A percentile compares a stretch with the other conserved stretches of the same genome.
phyloP scores from a whole-genome alignment of 1,140 invertebrate genomes.

The Caerostris darwini region DNA sequence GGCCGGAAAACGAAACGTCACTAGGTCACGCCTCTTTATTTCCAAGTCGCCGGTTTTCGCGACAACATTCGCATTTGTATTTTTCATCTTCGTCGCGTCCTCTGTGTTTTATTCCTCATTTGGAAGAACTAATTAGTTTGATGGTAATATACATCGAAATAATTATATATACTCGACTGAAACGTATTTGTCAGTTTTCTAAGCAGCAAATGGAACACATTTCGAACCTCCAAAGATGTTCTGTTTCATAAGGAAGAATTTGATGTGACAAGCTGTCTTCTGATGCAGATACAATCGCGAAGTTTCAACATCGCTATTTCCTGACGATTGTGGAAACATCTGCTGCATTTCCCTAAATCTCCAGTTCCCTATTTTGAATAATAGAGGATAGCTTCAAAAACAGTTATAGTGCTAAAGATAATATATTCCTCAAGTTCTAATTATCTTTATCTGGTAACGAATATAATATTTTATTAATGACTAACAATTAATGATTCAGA shows the following conservation, averaged over 20 bases:
- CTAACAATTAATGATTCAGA: too few species aligned
- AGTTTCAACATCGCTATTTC: not conserved
- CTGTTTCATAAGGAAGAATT: not conserved
- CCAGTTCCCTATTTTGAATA: not conserved
- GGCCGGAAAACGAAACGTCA: constrained; percentile 31
- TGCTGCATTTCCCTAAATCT: not conserved
- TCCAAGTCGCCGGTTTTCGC: not conserved
- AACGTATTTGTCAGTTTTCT: too few species aligned
- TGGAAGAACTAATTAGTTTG: not conserved
- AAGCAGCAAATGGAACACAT: too few species aligned
- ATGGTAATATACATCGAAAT: not conserved
- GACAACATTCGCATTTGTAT: not conserved
- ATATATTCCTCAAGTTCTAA: too few species aligned
- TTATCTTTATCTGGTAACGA: too few species aligned
- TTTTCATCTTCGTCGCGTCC: not conserved
- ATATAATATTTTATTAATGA: too few species aligned
- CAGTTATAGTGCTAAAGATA: too few species aligned
- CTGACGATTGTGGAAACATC: constrained; percentile 3
- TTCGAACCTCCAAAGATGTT: not conserved
- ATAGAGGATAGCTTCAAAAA: not conserved
- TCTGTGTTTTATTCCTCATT: not conserved
- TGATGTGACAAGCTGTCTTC: not conserved
- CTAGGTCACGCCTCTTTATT: constrained; percentile 9
- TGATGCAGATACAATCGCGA: not conserved
- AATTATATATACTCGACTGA: too few species aligned